Evolutionary conservation across 2,888 invertebrate genomes (phyloP), one percentile per base, ranked within the genome.

Genomic region (Gymnosoma rotundatum): DNA sequence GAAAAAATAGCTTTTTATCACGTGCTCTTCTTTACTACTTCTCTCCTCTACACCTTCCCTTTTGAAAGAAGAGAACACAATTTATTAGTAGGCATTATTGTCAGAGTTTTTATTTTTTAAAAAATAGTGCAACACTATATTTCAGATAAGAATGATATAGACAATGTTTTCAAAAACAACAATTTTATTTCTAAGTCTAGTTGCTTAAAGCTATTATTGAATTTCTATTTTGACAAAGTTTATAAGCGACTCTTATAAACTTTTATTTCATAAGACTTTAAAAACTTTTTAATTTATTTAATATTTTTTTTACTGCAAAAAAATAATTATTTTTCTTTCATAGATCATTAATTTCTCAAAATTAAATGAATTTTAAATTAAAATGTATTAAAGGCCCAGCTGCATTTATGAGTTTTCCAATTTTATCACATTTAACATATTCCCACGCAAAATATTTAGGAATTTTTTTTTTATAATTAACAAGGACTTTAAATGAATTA

Each of bases 301-400:
- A 45, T 14, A 0, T 45, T 12, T 45, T 45, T 45, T 45, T 6
- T 3, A 14, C 6, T 14, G 45, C 3, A 48, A 48, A 48, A 16
- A 12, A 42, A 60, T 12, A 42, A 50, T 36, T 50, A 60, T 50
- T 10, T 67, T 50, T 45, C 56, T 52, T 86, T 86, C 75, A 86
- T 88, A 87, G 87, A 85, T 87, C 87, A 89, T 89, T 90, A 90
- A 89, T 89, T 89, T 87, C 88, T 14, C 6, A 88, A 89, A 89
- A 86, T 87, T 76, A 88, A 88, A 88, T n/a, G 38, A 45, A 0
- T 56, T 20, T n/a, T 10, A 12, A 16, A 63, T 38, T 52, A 63
- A 10, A 38, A 7, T 12, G 1, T 42, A 36, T 42, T 88, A 87
- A 75, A 56, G 45, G 45, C 56, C 36, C 69, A 48, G 67, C 45